A percentile compares a stretch with the other conserved stretches of the same genome.
Conservation (phyloP, 2,888 invertebrate genomes). For the Aspidiotus destructor region DNA sequence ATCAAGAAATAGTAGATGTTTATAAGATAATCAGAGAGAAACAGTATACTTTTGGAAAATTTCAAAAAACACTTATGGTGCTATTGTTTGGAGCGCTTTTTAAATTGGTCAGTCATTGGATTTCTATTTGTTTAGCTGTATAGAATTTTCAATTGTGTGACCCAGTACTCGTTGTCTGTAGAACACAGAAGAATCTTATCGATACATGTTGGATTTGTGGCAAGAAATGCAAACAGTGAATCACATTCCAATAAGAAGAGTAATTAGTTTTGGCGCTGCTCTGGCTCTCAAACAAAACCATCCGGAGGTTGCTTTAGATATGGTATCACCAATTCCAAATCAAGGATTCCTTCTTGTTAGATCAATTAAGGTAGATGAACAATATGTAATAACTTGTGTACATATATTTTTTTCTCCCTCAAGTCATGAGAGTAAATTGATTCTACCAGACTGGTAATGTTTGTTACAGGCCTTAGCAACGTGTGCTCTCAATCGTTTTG, state of each 20-base stretch:
- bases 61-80: slow-evolving; percentile 58
- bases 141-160: not conserved
- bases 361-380: slow-evolving; percentile 43
- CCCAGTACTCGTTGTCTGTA: slow-evolving; percentile 42
- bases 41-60: slow-evolving; percentile 54
- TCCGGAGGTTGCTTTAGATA: slow-evolving; percentile 59
- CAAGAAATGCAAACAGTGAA: slow-evolving; percentile 50
- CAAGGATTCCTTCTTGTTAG: slow-evolving; percentile 57
- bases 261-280: slow-evolving; percentile 53
- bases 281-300: slow-evolving; percentile 59
- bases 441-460: not conserved
- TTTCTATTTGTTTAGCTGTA: not conserved
- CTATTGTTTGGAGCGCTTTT: slow-evolving; percentile 61
- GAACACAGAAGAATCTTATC: slow-evolving; percentile 59
- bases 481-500: slow-evolving; percentile 51
- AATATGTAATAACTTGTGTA: not conserved
- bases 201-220: slow-evolving; percentile 55
- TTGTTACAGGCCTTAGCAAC: slow-evolving; percentile 44
- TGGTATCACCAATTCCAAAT: slow-evolving; percentile 47
- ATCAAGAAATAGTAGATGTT: slow-evolving; percentile 54
- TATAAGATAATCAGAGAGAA: slow-evolving; percentile 53
- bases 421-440: not conserved
- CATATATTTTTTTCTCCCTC: not conserved
- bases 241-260: slow-evolving; percentile 52
- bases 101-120: slow-evolving; percentile 52